Conservation (phyloP, 2,113 vertebrate genomes). For the Astatoreochromis straeleni region DNA sequence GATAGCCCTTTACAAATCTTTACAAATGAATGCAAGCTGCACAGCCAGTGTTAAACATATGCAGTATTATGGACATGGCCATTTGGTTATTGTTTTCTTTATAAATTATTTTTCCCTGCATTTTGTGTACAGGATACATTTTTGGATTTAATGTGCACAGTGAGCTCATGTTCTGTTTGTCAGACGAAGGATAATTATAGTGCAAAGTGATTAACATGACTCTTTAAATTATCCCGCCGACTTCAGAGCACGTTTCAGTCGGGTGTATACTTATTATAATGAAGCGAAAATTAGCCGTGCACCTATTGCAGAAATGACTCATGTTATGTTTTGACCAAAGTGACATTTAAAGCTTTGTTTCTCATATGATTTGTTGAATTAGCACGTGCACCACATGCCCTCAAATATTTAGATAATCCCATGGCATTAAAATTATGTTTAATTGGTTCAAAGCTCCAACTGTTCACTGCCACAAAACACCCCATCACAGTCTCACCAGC, state of each 20-base stretch:
- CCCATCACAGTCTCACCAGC: not conserved
- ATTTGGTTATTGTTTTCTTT: not conserved
- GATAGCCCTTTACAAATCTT: not conserved
- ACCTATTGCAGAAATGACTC: not conserved
- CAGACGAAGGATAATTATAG: not conserved
- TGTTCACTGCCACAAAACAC: constrained; percentile 19
- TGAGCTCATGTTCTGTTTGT: not conserved
- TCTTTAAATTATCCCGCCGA: not conserved
- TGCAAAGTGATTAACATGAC: not conserved
- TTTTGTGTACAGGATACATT: not conserved
- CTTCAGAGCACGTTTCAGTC: not conserved
- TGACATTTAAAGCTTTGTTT: not conserved
- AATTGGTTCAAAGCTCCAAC: constrained; percentile 21
- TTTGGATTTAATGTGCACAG: not conserved
- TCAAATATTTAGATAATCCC: not conserved
- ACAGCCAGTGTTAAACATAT: not conserved
- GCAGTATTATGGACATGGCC: not conserved
- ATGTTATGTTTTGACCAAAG: constrained; percentile 4
- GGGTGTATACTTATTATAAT: not conserved
- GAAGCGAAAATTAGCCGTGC: not conserved
- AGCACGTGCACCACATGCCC: not conserved
- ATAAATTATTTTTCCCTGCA: not conserved
- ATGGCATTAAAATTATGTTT: constrained; percentile 22
- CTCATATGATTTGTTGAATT: not conserved
- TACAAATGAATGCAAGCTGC: not conserved